Evolutionary conservation across 2,888 invertebrate genomes (phyloP).

Genomic region (Apodemia hepburni): DNA sequence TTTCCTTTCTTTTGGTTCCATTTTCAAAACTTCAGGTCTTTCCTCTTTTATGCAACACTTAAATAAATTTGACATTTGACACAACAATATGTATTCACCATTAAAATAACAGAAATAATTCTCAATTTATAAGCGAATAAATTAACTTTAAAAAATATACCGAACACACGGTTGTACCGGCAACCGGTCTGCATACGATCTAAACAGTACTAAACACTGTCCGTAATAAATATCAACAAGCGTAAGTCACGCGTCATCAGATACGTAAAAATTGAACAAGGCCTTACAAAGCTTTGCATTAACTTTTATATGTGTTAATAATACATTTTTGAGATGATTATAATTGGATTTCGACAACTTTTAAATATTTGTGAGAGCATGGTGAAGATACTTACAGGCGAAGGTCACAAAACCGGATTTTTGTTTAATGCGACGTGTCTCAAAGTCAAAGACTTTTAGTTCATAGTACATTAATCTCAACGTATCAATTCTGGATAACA

Average conservation of each 20-base stretch:
- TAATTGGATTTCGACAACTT: not conserved
- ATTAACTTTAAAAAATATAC: not conserved
- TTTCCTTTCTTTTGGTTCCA: slow-evolving; percentile 24
- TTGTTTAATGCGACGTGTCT: not conserved
- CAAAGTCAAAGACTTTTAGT: not conserved
- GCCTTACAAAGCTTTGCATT: slow-evolving; percentile 24
- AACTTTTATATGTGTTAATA: not conserved
- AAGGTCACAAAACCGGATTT: slow-evolving; percentile 11
- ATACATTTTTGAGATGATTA: not conserved
- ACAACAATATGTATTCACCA: not conserved
- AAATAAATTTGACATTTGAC: slow-evolving; percentile 44
- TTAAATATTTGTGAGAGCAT: not conserved
- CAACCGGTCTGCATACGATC: slow-evolving; percentile 42
- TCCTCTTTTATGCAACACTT: slow-evolving; percentile 40
- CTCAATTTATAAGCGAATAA: not conserved
- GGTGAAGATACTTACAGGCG: not conserved
- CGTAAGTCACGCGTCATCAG: slow-evolving; percentile 40
- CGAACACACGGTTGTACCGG: slow-evolving; percentile 40
- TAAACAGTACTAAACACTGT: slow-evolving; percentile 37
- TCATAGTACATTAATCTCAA: no score
- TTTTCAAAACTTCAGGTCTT: slow-evolving; percentile 33
- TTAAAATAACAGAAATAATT: not conserved
- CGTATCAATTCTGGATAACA: no score
- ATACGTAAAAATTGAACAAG: slow-evolving; percentile 29
- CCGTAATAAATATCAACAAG: slow-evolving; percentile 55